Evolutionary conservation across 2,113 vertebrate species (phyloP), one percentile per base, ranked within the genome.

Genomic region (Hippocampus barbouri): DNA sequence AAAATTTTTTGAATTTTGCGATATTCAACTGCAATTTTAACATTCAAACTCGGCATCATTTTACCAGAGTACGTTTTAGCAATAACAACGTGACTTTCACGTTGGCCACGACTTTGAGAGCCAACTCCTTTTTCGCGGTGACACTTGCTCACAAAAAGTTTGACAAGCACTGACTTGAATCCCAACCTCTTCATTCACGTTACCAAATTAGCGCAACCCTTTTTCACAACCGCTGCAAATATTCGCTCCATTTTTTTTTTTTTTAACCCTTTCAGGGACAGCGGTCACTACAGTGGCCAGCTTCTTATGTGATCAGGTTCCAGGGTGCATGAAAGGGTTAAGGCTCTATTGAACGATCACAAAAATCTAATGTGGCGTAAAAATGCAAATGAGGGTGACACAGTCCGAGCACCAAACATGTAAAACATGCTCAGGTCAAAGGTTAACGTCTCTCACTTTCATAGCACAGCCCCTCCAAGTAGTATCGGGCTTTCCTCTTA

Each of bases 401-500:
- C 30, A 62, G 8, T 85, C 90, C 90, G 92, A 91, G 91, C 91
- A 88, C 88, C 89, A 91, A 90, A 87, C 89, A 89, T 90, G 62
- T 47, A 65, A 45, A 14, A 23, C 68, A 51, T 65, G 74, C 27
- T 68, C 43, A 64, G 72, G 77, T 83, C 70, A 81, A 73, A 80
- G 72, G 75, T 81, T 79, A 79, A 81, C 61, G 47, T 68, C 57
- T 72, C 75, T 79, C 69, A 57, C 59, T 83, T 79, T 83, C 72
- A 82, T 70, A 85, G 74, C 68, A 73, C 45, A 76, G 45, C 69
- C 69, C 34, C 75, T 70, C 69, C 51, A 78, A 79, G 70, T 74
- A 80, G 74, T 59, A 41, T 74, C 47, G 76, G 75, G 76, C 69
- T 82, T 86, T 86, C 78, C 79, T 83, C 75, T 38, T 27, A 68